These are phyloP conservation scores for Cochlearius cochlearius DNA, from an alignment of 2,113 vertebrate species.

Conservation along the genomic window DNA sequence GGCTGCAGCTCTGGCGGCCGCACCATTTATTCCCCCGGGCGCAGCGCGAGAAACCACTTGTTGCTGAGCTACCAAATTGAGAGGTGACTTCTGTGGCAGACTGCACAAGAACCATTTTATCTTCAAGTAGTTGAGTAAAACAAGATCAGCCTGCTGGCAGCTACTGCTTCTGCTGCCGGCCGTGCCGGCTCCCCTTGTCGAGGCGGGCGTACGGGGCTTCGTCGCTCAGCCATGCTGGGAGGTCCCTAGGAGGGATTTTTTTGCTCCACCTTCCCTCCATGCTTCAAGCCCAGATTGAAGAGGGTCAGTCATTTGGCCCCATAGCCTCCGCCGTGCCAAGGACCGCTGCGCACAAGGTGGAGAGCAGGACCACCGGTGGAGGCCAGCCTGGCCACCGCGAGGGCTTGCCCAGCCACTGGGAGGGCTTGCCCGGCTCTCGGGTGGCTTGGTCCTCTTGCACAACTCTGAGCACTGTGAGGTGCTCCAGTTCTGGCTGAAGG, in stretches of 20 bases:
- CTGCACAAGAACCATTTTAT: background rate
- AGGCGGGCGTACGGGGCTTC: accelerated
- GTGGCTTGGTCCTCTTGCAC: background rate
- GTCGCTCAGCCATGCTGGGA: background rate
- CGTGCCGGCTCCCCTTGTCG: background rate
- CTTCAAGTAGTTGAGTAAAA: background rate
- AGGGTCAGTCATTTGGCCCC: background rate
- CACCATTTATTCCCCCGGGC: accelerated
- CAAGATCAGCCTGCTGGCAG: background rate
- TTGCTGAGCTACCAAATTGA: background rate
- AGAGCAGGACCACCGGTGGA: background rate
- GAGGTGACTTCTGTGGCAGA: background rate
- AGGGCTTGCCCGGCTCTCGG: background rate
- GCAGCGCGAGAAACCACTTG: background rate
- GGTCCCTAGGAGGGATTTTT: background rate
- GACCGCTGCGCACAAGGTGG: background rate
- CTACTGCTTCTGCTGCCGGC: background rate
- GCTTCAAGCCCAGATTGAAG: background rate
- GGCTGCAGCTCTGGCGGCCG: background rate
- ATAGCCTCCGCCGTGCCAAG: accelerated
- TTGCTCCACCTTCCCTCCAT: accelerated
- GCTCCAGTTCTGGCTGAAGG: background rate
- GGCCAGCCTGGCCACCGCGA: too few species aligned
- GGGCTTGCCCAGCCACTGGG: too few species aligned
- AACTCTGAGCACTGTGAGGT: background rate